These are phyloP conservation scores for Cephus runcator DNA, from an alignment of 2,888 invertebrate species.

Conservation along the genomic window DNA sequence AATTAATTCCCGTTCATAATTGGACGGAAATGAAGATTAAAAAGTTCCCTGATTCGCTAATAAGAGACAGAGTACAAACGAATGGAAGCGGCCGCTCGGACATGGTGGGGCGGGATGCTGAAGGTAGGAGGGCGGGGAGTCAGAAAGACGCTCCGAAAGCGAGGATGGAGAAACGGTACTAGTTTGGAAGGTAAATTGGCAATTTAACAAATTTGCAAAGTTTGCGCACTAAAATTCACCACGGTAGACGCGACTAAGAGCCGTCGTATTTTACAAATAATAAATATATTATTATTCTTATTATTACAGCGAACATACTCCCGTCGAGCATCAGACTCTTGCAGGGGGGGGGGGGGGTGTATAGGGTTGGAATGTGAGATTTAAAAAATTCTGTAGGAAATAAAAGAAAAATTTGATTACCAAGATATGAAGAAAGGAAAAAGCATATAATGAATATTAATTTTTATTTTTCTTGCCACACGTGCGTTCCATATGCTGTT, in stretches of 20 bases:
- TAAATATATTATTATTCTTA: neutral
- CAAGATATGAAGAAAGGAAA: neutral
- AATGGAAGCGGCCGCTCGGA: constrained; percentile 13
- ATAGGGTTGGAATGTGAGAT: neutral
- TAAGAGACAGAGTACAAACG: constrained; percentile 45
- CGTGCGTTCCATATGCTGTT: neutral
- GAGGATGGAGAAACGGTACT: constrained; percentile 38
- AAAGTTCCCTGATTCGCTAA: constrained; percentile 51
- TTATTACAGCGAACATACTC: neutral
- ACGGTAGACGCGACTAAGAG: constrained; percentile 26
- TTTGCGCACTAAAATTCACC: constrained; percentile 50
- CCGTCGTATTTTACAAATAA: neutral
- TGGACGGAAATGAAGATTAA: constrained; percentile 61
- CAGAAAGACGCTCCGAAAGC: neutral
- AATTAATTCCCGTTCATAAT: constrained; percentile 58
- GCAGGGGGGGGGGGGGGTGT: neutral
- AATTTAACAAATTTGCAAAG: constrained; percentile 64
- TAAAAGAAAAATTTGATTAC: neutral
- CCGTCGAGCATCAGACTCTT: neutral
- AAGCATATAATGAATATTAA: neutral
- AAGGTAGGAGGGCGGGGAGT: no score
- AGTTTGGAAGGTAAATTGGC: constrained; percentile 63
- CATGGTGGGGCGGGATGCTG: neutral
- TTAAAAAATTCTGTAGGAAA: neutral
- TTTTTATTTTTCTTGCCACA: neutral